Percentiles rank a stretch among this genome's conserved stretches.
phyloP scores from a whole-genome alignment of 1,140 invertebrate genomes.

The Bombus ignitus region DNA sequence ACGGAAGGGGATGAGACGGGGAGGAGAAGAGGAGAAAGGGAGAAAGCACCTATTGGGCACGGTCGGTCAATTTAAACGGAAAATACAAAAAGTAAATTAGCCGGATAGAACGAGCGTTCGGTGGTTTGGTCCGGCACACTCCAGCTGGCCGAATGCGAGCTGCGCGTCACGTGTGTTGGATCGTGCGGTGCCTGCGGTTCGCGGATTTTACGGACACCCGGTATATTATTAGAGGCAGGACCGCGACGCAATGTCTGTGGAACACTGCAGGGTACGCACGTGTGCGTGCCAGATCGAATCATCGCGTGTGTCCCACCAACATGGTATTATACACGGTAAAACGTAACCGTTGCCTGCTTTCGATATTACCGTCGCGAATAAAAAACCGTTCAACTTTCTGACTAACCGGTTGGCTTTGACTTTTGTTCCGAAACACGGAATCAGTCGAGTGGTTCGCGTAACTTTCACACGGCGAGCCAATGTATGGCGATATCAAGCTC shows the following conservation, averaged over 20 bases:
- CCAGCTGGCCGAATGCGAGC: constrained; percentile 55
- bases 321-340: constrained; percentile 22
- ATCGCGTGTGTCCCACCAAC: constrained; percentile 14
- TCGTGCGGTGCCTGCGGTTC: constrained; percentile 77
- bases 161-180: constrained; percentile 78
- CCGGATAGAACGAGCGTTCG: constrained; percentile 80
- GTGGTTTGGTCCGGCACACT: constrained; percentile 79
- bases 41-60: constrained; percentile 61
- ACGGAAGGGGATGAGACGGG: constrained; percentile 7
- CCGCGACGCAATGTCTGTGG: background rate
- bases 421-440: background rate
- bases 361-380: background rate
- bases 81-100: constrained; percentile 83
- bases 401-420: background rate
- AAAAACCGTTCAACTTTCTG: background rate
- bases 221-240: constrained; percentile 73
- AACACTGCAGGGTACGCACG: background rate
- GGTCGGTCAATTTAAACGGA: constrained; percentile 80
- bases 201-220: constrained; percentile 77
- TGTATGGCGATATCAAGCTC: background rate
- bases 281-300: constrained; percentile 38
- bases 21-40: constrained; percentile 49
- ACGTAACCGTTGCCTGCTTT: background rate
- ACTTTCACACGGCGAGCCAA: background rate
- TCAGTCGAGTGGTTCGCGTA: background rate